Evolutionary conservation across 2,888 invertebrate genomes (phyloP).

Genomic region (Andrena chrysosceles): DNA sequence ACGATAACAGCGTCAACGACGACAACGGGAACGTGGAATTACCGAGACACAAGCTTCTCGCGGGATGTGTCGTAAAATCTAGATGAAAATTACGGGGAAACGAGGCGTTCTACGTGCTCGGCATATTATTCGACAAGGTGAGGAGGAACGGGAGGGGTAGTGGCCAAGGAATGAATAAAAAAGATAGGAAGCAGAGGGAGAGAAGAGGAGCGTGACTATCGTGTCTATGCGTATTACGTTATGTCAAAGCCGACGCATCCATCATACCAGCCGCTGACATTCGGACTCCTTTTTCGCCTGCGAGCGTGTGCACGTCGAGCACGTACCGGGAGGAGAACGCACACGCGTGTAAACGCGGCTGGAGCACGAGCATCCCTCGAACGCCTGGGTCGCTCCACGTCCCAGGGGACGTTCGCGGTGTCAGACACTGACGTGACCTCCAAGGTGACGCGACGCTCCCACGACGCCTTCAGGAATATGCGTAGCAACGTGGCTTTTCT

Average conservation of each 20-base stretch:
- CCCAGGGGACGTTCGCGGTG: slow-evolving; percentile 69
- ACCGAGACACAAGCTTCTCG: slow-evolving; percentile 25
- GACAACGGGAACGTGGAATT: slow-evolving; percentile 41
- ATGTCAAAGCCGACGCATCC: slow-evolving; percentile 81
- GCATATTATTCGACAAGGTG: slow-evolving; percentile 43
- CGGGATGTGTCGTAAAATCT: slow-evolving; percentile 52
- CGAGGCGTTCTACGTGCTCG: slow-evolving; percentile 54
- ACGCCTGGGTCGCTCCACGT: slow-evolving; percentile 60
- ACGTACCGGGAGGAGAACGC: neutral
- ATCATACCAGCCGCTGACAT: slow-evolving; percentile 74
- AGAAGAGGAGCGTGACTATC: slow-evolving; percentile 49
- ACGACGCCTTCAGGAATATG: slow-evolving; percentile 64
- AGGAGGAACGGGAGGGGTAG: neutral
- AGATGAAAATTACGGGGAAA: slow-evolving; percentile 59
- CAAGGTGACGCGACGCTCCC: slow-evolving; percentile 60
- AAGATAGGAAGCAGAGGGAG: neutral
- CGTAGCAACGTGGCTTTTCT: slow-evolving; percentile 37
- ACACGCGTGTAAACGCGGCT: slow-evolving; percentile 25
- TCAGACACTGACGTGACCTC: slow-evolving; percentile 73
- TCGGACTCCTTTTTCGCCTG: slow-evolving; percentile 51
- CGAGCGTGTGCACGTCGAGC: neutral
- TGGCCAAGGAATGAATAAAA: slow-evolving; percentile 18
- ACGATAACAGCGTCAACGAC: neutral
- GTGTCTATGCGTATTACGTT: slow-evolving; percentile 76
- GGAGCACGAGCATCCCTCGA: slow-evolving; percentile 53